Evolutionary conservation across 2,888 invertebrate genomes (phyloP).

Genomic region (Drosophila rubida): DNA sequence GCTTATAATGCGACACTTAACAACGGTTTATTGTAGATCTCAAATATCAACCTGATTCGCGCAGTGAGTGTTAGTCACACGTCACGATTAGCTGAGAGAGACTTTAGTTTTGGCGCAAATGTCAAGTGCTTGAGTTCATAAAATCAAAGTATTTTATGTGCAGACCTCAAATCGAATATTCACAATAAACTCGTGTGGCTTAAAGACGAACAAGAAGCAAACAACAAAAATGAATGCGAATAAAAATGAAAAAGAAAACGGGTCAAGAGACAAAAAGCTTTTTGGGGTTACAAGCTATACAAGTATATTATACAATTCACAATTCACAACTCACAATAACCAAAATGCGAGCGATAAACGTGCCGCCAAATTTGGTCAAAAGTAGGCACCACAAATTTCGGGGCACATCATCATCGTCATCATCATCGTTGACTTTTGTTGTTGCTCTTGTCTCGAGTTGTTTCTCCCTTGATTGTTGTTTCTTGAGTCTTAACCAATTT

Average conservation of each 20-base stretch:
- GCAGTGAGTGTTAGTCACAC: conserved; percentile 25
- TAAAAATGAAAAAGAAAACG: conserved; percentile 49
- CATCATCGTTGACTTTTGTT: conserved; percentile 37
- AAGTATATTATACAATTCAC: conserved; percentile 59
- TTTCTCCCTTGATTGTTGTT: conserved; percentile 43
- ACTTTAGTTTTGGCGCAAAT: conserved; percentile 36
- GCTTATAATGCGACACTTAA: conserved; percentile 16
- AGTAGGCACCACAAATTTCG: conserved; percentile 80
- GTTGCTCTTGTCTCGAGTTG: conserved; percentile 23
- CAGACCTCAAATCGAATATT: conserved; percentile 1
- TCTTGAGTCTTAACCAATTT: conserved; percentile 54
- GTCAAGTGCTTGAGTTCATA: conserved; percentile 56
- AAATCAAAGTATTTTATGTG: conserved; percentile 47
- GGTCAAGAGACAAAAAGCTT: conserved; percentile 75
- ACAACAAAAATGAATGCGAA: not conserved
- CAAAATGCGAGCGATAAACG: conserved; percentile 53
- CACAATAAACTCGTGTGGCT: conserved; percentile 45
- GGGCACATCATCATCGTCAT: conserved; percentile 51
- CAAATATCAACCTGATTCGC: conserved; percentile 23
- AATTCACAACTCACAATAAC: conserved; percentile 22
- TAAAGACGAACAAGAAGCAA: conserved; percentile 12
- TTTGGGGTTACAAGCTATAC: conserved; percentile 58
- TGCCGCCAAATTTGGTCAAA: conserved; percentile 73
- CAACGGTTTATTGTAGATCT: conserved; percentile 12
- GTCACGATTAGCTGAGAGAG: conserved; percentile 19